These are phyloP conservation scores for Origma solitaria DNA, from an alignment of 2,113 vertebrate species.

Conservation along the genomic window DNA sequence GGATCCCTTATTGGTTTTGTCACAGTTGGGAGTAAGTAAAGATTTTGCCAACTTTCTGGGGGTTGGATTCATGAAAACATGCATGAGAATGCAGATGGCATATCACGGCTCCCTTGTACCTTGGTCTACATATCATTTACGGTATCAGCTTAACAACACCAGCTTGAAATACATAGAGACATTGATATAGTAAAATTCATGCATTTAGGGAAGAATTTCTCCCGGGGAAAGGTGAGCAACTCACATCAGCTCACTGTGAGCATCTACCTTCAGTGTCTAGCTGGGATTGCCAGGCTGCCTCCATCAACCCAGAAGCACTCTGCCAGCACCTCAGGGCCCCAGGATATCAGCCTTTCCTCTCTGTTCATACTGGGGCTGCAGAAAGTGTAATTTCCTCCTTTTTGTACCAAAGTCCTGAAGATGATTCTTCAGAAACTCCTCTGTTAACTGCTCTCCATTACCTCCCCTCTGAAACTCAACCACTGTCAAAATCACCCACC, in stretches of 20 bases:
- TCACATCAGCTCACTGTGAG: background rate
- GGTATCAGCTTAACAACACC: background rate
- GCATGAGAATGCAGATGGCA: background rate
- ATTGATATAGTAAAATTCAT: background rate
- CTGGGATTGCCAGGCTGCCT: background rate
- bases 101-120: background rate
- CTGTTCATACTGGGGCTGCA: background rate
- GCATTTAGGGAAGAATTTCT: background rate
- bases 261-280: background rate
- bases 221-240: background rate
- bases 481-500: too few species aligned
- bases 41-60: background rate
- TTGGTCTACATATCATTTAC: background rate
- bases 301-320: background rate
- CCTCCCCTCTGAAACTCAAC: background rate
- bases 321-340: background rate
- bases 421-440: background rate
- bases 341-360: background rate
- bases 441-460: background rate
- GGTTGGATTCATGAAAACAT: background rate
- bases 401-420: background rate
- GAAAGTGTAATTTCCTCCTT: background rate
- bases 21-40: background rate
- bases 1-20: background rate
- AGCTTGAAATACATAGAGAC: background rate